Percentiles rank a stretch among this genome's conserved stretches.
Conservation (phyloP, 2,888 invertebrate species). For the Crepidodera aurea region DNA sequence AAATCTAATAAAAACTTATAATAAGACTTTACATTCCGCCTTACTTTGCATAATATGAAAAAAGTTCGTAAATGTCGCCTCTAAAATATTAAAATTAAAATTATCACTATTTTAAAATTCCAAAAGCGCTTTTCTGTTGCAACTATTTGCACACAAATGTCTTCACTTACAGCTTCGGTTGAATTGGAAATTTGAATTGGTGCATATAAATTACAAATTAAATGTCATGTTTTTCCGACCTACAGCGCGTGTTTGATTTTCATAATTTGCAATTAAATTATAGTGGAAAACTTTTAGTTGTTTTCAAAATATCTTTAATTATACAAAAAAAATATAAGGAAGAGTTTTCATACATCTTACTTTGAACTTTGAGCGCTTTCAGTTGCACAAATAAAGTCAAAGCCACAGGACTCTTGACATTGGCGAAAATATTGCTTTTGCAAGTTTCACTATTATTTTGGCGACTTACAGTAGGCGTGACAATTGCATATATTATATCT, state of each 20-base stretch:
- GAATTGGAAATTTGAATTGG: slow-evolving; percentile 12
- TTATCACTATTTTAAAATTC: slow-evolving; percentile 1
- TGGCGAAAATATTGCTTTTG: too few relatives aligned
- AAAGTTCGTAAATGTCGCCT: not conserved
- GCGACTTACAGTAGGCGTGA: too few relatives aligned
- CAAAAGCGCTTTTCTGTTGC: not conserved
- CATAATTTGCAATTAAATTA: not conserved
- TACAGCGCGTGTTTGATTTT: not conserved
- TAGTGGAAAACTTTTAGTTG: not conserved
- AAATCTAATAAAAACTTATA: not conserved
- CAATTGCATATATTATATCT: too few relatives aligned
- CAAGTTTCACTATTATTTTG: too few relatives aligned
- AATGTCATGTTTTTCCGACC: slow-evolving; percentile 4
- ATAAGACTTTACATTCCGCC: not conserved
- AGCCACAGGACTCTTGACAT: too few relatives aligned
- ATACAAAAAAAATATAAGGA: too few relatives aligned
- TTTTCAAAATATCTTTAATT: too few relatives aligned
- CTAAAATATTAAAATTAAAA: not conserved
- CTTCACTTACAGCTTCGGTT: not conserved
- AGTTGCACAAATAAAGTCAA: too few relatives aligned
- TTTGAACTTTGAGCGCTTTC: too few relatives aligned
- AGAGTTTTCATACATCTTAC: too few relatives aligned
- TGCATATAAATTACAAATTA: slow-evolving; percentile 25
- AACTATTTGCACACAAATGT: not conserved
- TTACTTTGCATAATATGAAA: not conserved